These are phyloP conservation scores for Pangasius krempfi DNA, from an alignment of 2,797 vertebrate genomes.

Conservation along the genomic window DNA sequence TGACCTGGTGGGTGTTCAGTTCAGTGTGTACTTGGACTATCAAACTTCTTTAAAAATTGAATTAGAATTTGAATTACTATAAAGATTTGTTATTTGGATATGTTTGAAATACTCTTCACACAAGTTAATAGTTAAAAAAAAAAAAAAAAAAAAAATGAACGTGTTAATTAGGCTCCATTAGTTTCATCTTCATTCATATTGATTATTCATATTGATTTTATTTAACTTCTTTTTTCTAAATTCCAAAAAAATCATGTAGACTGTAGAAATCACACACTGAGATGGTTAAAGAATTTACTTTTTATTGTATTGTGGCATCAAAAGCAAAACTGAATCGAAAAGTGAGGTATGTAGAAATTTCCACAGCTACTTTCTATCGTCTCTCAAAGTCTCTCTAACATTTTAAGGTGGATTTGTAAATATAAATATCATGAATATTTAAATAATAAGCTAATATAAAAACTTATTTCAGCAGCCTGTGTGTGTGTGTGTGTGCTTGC, in stretches of 20 bases:
- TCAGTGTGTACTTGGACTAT: neutral
- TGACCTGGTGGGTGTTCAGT: neutral
- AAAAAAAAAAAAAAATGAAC: too few species aligned
- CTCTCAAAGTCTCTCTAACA: too few species aligned
- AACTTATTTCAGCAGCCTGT: neutral
- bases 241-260: too few species aligned
- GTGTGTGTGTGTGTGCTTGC: neutral
- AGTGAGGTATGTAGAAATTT: neutral
- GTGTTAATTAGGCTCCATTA: neutral
- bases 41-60: neutral
- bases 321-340: neutral
- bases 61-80: neutral
- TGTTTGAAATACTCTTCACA: neutral
- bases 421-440: neutral
- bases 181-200: neutral
- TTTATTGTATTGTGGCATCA: too few species aligned
- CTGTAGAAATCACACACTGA: too few species aligned
- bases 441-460: neutral
- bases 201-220: neutral
- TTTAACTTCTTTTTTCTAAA: neutral
- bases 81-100: neutral
- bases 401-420: neutral
- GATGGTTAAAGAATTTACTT: too few species aligned
- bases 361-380: neutral
- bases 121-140: neutral